These are phyloP conservation scores for Urocitellus parryii DNA, from an alignment of 2,113 vertebrate genomes.

Conservation along the genomic window DNA sequence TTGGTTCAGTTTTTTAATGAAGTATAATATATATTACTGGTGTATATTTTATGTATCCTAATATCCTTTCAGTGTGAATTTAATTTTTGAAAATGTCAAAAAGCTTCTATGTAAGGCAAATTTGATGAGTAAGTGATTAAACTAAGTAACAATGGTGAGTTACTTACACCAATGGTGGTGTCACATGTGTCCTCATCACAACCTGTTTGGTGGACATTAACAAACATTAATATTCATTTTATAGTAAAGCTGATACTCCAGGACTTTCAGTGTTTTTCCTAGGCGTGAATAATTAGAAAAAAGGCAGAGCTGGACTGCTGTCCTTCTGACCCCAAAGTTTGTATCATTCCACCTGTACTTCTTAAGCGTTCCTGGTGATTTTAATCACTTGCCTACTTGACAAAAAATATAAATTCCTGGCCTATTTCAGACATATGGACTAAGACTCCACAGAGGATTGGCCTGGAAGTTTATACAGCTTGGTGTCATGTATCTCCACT, in stretches of 20 bases:
- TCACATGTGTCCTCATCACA: not conserved
- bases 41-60: not conserved
- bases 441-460: not conserved
- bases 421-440: not conserved
- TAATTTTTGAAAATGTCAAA: constrained; percentile 29
- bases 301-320: not conserved
- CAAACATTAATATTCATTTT: not conserved
- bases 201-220: not conserved
- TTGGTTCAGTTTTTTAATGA: not conserved
- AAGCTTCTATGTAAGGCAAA: not conserved
- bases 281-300: not conserved
- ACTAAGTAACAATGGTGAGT: not conserved
- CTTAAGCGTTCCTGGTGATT: not conserved
- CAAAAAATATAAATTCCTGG: not conserved
- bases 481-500: not conserved
- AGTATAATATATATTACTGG: not conserved
- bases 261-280: not conserved
- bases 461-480: not conserved
- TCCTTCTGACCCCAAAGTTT: not conserved
- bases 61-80: not conserved
- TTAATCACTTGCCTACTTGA: not conserved
- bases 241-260: not conserved
- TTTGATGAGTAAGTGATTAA: not conserved
- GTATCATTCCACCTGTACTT: not conserved
- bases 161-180: not conserved